A percentile compares a stretch with the other conserved stretches of the same genome.
phyloP scores from a whole-genome alignment of 2,888 invertebrate species.

The Stratiomys singularior region DNA sequence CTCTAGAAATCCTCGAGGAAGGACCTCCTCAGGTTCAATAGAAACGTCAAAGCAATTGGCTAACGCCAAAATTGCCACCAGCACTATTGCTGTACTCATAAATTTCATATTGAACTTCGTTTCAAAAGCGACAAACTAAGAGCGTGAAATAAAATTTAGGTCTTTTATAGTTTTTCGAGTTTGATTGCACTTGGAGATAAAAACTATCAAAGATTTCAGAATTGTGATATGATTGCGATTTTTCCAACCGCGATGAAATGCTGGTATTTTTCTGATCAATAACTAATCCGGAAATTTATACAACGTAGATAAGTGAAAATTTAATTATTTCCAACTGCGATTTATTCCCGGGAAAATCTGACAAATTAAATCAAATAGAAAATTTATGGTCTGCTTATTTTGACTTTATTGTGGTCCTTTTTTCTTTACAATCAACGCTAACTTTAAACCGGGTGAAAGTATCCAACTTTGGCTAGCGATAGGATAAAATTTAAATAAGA shows the following conservation, averaged over 20 bases:
- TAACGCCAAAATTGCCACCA: slow-evolving; percentile 3
- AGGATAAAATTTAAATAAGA: no score
- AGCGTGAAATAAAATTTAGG: neutral
- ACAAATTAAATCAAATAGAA: no score
- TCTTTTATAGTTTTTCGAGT: slow-evolving; percentile 28
- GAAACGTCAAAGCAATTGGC: neutral
- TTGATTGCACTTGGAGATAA: slow-evolving; percentile 2
- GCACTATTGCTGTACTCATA: neutral
- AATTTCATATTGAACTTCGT: slow-evolving; percentile 24
- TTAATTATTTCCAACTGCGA: no score
- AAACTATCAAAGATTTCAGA: neutral
- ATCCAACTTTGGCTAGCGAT: no score
- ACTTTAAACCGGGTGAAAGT: no score
- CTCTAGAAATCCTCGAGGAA: slow-evolving; percentile 6
- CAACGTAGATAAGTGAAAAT: no score
- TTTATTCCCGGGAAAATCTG: no score
- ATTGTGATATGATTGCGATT: neutral
- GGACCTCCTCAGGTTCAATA: neutral
- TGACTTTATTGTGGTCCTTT: no score
- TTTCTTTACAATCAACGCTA: no score
- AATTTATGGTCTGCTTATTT: no score
- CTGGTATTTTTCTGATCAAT: neutral
- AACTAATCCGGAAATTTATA: neutral
- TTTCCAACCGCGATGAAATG: neutral
- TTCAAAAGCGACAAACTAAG: slow-evolving; percentile 7